These are phyloP conservation scores for Scaptomyza flava DNA, from an alignment of 2,888 invertebrate species.

Conservation along the genomic window DNA sequence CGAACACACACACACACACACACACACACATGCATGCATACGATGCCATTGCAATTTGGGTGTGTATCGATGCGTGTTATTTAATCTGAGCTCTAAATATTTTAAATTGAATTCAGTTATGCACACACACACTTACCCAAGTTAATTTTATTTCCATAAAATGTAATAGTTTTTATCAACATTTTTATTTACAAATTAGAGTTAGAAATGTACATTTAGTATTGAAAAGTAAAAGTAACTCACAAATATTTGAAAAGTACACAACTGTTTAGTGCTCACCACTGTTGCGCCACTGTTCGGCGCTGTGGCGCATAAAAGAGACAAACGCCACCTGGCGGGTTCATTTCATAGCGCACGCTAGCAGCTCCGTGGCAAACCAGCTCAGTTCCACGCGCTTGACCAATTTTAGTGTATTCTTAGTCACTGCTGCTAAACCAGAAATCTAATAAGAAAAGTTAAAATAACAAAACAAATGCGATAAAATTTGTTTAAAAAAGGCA, in stretches of 20 bases:
- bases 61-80: constrained; percentile 9
- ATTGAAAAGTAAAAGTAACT: constrained; percentile 1
- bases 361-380: constrained; percentile 56
- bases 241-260: not conserved
- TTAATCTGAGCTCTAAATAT: constrained; percentile 1
- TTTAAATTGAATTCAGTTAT: not conserved
- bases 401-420: constrained; percentile 64
- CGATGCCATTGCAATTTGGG: constrained; percentile 11
- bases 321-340: constrained; percentile 49
- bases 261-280: constrained; percentile 27
- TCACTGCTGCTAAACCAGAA: constrained; percentile 63
- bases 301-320: not conserved
- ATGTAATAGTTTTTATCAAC: not conserved
- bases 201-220: not conserved
- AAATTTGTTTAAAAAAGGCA: constrained; percentile 63
- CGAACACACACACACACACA: constrained; percentile 25
- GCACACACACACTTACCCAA: not conserved
- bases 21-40: constrained; percentile 12
- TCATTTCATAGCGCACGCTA: not conserved
- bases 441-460: constrained; percentile 70
- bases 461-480: constrained; percentile 78
- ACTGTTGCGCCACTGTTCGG: constrained; percentile 37
- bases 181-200: not conserved
- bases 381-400: constrained; percentile 60
- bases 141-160: too few species aligned